Conservation (phyloP, 2,888 invertebrate genomes). For the Plagodis dolabraria region DNA sequence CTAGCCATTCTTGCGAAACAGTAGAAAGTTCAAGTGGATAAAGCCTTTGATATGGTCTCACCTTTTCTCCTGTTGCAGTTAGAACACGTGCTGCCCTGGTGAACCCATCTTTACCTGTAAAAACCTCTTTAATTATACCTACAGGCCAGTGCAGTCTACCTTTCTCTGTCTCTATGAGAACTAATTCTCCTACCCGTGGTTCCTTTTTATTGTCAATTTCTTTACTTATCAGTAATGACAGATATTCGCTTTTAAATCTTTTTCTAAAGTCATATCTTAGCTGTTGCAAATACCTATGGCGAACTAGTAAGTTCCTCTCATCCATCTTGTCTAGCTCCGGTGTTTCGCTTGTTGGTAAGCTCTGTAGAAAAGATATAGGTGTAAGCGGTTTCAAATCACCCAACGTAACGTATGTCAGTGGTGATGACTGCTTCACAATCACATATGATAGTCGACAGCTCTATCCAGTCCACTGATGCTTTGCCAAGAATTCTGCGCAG, state of each 20-base stretch:
- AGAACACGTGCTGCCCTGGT: background rate
- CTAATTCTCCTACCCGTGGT: background rate
- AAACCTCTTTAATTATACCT: background rate
- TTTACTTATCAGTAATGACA: background rate
- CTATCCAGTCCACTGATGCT: constrained; percentile 4
- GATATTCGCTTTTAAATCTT: background rate
- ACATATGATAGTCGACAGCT: background rate
- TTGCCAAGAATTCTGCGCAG: constrained; percentile 1
- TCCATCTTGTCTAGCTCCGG: background rate
- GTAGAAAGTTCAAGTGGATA: no score
- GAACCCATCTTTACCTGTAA: background rate
- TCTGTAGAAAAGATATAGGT: background rate
- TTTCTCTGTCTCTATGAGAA: background rate
- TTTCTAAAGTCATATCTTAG: background rate
- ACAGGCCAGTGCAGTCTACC: constrained; percentile 1
- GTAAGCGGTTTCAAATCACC: background rate
- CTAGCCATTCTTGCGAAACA: no score
- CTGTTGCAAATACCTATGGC: constrained; percentile 1
- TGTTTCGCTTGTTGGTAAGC: background rate
- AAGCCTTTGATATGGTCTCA: background rate
- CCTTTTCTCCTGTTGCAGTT: background rate
- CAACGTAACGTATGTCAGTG: background rate
- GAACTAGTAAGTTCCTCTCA: background rate
- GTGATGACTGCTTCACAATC: background rate
- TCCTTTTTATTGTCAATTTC: background rate